phyloP scores from a whole-genome alignment of 2,797 vertebrate species.

The Hafferia zeledoni region DNA sequence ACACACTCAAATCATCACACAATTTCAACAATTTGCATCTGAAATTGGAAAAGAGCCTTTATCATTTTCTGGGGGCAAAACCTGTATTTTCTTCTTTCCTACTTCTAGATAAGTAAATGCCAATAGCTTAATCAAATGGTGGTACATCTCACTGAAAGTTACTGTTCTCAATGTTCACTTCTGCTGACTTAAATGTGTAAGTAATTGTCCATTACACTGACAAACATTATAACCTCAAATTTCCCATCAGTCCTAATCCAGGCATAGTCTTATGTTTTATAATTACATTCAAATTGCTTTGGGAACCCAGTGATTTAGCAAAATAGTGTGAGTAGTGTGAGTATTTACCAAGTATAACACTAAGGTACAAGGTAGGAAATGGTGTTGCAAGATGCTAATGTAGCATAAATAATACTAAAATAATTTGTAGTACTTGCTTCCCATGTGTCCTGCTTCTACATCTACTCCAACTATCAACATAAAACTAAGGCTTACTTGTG shows the following conservation, averaged over 20 bases:
- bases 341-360: neutral
- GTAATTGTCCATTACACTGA: neutral
- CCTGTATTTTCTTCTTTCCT: neutral
- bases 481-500: neutral
- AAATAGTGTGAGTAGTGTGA: neutral
- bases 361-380: neutral
- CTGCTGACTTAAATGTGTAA: neutral
- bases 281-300: neutral
- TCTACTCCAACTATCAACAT: neutral
- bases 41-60: neutral
- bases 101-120: neutral
- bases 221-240: neutral
- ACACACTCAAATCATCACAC: neutral
- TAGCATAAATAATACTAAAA: neutral
- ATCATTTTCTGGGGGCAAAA: neutral
- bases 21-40: neutral
- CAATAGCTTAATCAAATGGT: neutral
- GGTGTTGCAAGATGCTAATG: accelerated
- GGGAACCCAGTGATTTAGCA: neutral
- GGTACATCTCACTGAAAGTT: neutral
- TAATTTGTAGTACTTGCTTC: neutral
- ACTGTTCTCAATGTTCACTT: neutral
- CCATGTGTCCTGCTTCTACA: neutral
- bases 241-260: neutral
- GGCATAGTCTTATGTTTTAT: neutral